These are phyloP conservation scores for Coleophora deauratella DNA, from an alignment of 2,888 invertebrate genomes.

Conservation along the genomic window DNA sequence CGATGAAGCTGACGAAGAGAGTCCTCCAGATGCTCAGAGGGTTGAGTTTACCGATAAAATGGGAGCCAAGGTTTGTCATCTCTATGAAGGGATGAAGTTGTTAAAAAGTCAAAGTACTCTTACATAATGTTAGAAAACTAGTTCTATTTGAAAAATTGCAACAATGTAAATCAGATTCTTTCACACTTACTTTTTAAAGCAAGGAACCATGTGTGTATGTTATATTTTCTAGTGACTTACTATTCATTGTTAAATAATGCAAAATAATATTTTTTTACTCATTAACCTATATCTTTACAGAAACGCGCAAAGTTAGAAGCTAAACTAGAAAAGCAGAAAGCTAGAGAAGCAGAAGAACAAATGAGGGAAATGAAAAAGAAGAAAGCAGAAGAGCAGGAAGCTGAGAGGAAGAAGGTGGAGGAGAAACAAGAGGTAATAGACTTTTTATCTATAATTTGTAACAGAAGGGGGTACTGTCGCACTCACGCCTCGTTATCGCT, in stretches of 20 bases:
- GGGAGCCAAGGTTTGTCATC: constrained; percentile 81
- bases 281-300: too few species aligned
- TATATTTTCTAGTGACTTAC: too few species aligned
- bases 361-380: constrained; percentile 86
- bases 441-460: too few species aligned
- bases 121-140: too few species aligned
- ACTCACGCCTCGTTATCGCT: too few species aligned
- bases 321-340: constrained; percentile 89
- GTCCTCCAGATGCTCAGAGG: constrained; percentile 29
- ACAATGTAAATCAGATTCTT: too few species aligned
- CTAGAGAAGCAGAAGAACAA: constrained; percentile 85
- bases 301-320: constrained; percentile 95
- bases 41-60: constrained; percentile 81
- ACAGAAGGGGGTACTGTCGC: too few species aligned
- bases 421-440: constrained; percentile 74
- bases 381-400: constrained; percentile 81
- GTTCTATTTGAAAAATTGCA: neutral
- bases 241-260: too few species aligned
- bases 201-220: too few species aligned
- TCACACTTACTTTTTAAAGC: too few species aligned
- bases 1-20: constrained; percentile 67
- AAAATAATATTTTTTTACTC: too few species aligned
- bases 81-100: neutral
- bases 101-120: neutral
- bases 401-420: constrained; percentile 82